These are phyloP conservation scores for Rhagonycha lutea DNA, from an alignment of 2,888 invertebrate species.

Conservation along the genomic window DNA sequence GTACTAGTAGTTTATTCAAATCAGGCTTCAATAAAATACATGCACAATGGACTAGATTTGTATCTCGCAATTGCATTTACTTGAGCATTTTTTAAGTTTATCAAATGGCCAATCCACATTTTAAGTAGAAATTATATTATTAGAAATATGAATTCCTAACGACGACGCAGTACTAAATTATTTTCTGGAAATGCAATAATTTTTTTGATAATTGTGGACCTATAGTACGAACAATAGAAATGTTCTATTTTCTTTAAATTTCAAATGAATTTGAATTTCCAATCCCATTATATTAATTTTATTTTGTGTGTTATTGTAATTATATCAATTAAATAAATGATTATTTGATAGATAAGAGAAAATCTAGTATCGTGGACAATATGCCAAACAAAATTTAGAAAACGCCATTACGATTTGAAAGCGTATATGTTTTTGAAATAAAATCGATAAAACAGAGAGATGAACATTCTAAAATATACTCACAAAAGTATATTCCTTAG, in stretches of 20 bases:
- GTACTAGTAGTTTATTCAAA: conserved; percentile 41
- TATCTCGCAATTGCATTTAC: conserved; percentile 19
- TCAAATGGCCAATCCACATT: neutral
- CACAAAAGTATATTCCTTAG: conserved; percentile 1
- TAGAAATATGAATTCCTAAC: neutral
- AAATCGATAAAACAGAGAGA: conserved; percentile 40
- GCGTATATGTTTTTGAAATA: conserved; percentile 40
- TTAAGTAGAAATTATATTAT: neutral
- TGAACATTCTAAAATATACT: conserved; percentile 3
- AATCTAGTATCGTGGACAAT: neutral
- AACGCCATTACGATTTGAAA: conserved; percentile 30
- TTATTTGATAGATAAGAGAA: neutral
- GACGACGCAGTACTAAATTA: neutral
- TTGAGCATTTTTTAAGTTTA: neutral
- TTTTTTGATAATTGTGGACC: neutral
- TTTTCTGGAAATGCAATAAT: neutral
- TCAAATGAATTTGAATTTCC: neutral
- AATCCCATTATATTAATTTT: neutral
- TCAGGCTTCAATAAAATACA: conserved; percentile 41
- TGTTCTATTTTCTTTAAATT: neutral
- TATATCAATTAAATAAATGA: too few relatives aligned
- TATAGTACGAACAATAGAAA: neutral
- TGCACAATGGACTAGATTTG: conserved; percentile 27
- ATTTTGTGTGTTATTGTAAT: too few relatives aligned
- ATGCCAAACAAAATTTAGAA: neutral